phyloP scores from a whole-genome alignment of 2,797 vertebrate genomes.

The Pangasius mekongensis region DNA sequence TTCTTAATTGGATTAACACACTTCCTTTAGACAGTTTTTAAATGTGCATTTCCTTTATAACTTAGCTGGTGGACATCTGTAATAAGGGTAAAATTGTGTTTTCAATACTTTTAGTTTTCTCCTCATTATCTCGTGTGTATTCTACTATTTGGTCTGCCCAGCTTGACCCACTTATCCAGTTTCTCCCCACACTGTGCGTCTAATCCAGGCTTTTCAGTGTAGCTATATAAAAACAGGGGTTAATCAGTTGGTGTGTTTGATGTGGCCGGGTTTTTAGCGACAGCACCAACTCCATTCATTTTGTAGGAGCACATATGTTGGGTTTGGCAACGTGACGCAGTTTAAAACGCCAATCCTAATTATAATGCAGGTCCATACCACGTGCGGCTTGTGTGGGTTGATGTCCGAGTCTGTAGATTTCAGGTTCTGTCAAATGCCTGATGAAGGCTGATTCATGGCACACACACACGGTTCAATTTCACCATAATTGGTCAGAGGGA shows the following conservation, averaged over 20 bases:
- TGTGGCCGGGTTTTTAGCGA: neutral
- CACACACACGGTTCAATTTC: neutral
- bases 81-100: neutral
- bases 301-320: conserved; percentile 29
- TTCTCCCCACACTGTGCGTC: conserved; percentile 33
- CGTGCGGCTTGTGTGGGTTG: conserved; percentile 53
- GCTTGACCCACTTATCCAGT: conserved; percentile 75
- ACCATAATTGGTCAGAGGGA: neutral
- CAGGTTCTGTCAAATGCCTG: neutral
- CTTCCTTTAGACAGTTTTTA: neutral
- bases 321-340: conserved; percentile 63
- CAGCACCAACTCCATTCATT: conserved; percentile 1
- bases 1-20: neutral
- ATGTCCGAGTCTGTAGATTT: conserved; percentile 32
- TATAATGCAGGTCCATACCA: conserved; percentile 60
- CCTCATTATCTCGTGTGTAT: neutral
- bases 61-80: neutral
- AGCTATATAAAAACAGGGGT: neutral
- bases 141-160: conserved; percentile 57
- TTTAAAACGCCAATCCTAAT: conserved; percentile 60
- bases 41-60: neutral
- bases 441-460: neutral
- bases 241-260: neutral
- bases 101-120: neutral
- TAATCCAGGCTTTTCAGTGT: conserved; percentile 9